Evolutionary conservation across 2,113 vertebrate genomes (phyloP), one percentile per base, ranked within the genome.

Genomic region (Pygoscelis adeliae): DNA sequence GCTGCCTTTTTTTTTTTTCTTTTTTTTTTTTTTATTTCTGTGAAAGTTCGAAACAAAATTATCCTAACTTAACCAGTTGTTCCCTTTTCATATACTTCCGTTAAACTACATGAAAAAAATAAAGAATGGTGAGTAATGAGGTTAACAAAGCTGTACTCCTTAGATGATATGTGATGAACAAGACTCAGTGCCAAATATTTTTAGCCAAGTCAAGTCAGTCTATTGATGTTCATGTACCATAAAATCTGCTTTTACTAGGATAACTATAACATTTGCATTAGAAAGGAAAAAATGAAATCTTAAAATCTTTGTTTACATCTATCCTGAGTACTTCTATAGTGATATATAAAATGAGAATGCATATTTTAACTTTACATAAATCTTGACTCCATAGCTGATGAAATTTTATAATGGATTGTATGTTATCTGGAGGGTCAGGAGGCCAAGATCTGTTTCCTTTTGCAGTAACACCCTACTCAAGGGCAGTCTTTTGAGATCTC

Each of bases 221-320:
- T 89, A 70, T 93, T 94, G 58, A 56, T 87, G 89, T 42, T 87
- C 77, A 71, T n/a, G 38, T 87, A 89, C 46, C 69, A 87, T 93
- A 73, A 91, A 95, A 90, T 85, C 61, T 81, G 5, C 46, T 84
- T 94, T 89, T 84, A 71, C 30, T 71, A 84, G 38, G 25, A 25
- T n/a, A 82, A 62, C 50, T 87, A 29, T 67, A 78, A 58, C 40
- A 89, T 84, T 97, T 93, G n/a, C 84, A 87, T 91, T 70, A 78
- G 52, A 93, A 94, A 91, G 26, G 61, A 96, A 42, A 17, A 66
- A 46, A 49, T 17, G 3, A 91, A 94, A 62, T 44, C 34, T 49
- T 52, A 52, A 89, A 83, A n/a, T 83, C 62, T 61, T 56, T 59
- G 20, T 82, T 78, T 87, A 12, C 21, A 19, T 62, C 27, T 40